These are phyloP conservation scores for Bovichtus diacanthus DNA, from an alignment of 2,797 vertebrate species.

Conservation along the genomic window DNA sequence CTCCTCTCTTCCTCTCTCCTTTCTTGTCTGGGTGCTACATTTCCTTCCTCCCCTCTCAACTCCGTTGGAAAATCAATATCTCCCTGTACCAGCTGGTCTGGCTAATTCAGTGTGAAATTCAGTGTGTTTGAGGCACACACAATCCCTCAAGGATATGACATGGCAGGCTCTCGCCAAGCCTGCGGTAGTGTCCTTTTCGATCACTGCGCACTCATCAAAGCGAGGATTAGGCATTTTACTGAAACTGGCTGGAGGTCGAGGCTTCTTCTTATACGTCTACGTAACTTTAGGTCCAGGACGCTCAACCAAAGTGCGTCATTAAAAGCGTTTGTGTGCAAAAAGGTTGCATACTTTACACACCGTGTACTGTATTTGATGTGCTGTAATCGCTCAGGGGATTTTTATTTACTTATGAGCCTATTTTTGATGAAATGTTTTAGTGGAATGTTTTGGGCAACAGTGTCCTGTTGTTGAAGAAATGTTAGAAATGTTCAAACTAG, in stretches of 20 bases:
- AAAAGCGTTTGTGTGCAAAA: slow-evolving; percentile 14
- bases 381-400: background rate
- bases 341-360: background rate
- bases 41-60: slow-evolving; percentile 66
- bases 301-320: background rate
- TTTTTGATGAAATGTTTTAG: background rate
- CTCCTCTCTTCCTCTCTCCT: slow-evolving; percentile 42
- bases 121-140: slow-evolving; percentile 72
- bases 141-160: slow-evolving; percentile 72
- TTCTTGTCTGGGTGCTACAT: slow-evolving; percentile 52
- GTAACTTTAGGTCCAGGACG: background rate
- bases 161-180: slow-evolving; percentile 58
- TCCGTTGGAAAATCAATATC: slow-evolving; percentile 82
- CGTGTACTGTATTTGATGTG: background rate
- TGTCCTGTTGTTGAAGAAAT: background rate
- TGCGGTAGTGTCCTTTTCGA: slow-evolving; percentile 66
- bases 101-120: slow-evolving; percentile 83
- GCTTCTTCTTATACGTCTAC: slow-evolving; percentile 12
- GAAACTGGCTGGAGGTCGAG: slow-evolving; percentile 22
- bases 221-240: slow-evolving; percentile 61
- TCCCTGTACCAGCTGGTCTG: slow-evolving; percentile 78
- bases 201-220: slow-evolving; percentile 69
- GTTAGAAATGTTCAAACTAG: background rate
- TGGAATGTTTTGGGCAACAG: background rate
- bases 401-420: background rate